Conservation (phyloP, 92 coral and sea anemone species). For the Porites rus region DNA sequence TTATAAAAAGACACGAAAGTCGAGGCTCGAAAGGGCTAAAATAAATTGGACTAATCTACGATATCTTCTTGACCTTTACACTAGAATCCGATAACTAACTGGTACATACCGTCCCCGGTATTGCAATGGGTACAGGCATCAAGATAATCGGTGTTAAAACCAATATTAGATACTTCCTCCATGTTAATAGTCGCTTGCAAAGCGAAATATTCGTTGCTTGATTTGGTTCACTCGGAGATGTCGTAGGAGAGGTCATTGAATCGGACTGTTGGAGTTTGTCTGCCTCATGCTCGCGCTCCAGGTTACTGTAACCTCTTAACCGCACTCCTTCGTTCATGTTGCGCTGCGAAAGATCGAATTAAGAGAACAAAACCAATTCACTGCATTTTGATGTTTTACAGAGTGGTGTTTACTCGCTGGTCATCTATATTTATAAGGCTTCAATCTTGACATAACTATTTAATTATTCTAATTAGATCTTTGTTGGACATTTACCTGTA, state of each 20-base stretch:
- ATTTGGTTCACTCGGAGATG: not conserved
- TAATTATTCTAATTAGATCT: too few relatives aligned
- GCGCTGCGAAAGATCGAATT: not conserved
- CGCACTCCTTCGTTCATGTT: conserved; percentile 6
- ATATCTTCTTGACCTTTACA: not conserved
- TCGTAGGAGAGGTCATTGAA: not conserved
- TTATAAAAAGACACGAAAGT: too few relatives aligned
- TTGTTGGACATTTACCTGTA: too few relatives aligned
- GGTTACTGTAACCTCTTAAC: conserved; percentile 2
- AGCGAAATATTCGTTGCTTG: conserved; percentile 1
- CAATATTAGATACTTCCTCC: conserved; percentile 67
- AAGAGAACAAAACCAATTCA: not conserved
- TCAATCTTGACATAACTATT: too few relatives aligned
- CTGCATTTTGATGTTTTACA: not conserved
- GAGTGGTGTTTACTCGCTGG: not conserved
- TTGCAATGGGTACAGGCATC: conserved; percentile 68
- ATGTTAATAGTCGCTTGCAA: conserved; percentile 42
- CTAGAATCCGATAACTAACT: too few relatives aligned
- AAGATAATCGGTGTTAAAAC: conserved; percentile 68
- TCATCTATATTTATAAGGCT: too few relatives aligned
- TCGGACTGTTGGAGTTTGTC: not conserved
- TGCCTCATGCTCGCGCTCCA: not conserved
- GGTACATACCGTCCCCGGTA: conserved; percentile 71
- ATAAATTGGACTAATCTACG: too few relatives aligned
- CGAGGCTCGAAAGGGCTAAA: too few relatives aligned